These are phyloP conservation scores for Apotomis betuletana DNA, from an alignment of 2,888 invertebrate genomes.

Conservation along the genomic window DNA sequence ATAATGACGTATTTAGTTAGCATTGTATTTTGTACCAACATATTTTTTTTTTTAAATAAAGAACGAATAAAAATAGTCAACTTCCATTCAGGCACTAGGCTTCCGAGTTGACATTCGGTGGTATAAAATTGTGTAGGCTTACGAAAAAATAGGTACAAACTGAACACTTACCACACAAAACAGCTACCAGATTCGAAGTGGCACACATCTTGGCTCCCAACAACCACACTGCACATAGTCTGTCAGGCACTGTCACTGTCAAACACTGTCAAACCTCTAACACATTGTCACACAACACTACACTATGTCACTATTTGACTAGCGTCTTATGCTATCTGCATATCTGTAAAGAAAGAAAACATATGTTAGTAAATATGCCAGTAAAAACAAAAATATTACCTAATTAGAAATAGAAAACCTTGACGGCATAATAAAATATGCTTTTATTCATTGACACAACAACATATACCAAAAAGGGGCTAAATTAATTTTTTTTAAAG, in stretches of 20 bases:
- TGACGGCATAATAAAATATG: too few species aligned
- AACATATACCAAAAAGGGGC: too few species aligned
- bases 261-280: conserved; percentile 55
- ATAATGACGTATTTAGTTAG: too few species aligned
- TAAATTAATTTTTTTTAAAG: too few species aligned
- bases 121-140: neutral
- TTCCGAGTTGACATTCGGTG: too few species aligned
- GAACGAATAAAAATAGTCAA: too few species aligned
- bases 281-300: conserved; percentile 46
- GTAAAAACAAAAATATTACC: too few species aligned
- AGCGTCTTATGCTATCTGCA: conserved; percentile 18
- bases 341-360: conserved; percentile 32
- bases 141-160: conserved; percentile 29
- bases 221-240: conserved; percentile 67
- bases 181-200: conserved; percentile 60
- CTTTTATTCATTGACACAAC: too few species aligned
- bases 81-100: too few species aligned
- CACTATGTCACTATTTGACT: conserved; percentile 50
- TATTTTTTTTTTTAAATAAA: too few species aligned
- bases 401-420: too few species aligned
- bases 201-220: conserved; percentile 68
- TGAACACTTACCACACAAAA: conserved; percentile 67
- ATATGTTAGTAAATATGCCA: neutral
- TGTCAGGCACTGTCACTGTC: conserved; percentile 43
- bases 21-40: too few species aligned